Conservation (phyloP, 2,888 invertebrate genomes). For the Drosophila meridionalis region DNA sequence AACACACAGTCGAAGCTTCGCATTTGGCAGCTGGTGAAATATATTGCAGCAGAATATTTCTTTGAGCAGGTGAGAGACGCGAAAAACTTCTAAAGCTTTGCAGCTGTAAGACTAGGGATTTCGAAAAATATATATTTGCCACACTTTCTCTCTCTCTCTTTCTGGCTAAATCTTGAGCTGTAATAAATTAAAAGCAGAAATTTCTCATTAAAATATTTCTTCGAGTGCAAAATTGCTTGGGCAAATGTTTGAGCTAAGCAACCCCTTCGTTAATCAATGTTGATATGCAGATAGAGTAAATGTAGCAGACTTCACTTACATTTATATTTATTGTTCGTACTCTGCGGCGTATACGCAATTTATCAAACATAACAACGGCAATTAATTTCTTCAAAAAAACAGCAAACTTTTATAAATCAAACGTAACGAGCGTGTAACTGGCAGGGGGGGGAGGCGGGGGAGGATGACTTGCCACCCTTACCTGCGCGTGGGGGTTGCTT, state of each 20-base stretch:
- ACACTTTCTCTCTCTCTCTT: neutral
- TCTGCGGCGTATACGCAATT: constrained; percentile 70
- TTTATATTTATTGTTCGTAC: constrained; percentile 62
- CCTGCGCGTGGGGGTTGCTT: constrained; percentile 39
- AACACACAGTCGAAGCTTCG: constrained; percentile 58
- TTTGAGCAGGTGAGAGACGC: constrained; percentile 32
- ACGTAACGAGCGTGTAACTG: constrained; percentile 78
- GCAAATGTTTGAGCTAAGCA: constrained; percentile 3
- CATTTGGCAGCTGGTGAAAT: constrained; percentile 39
- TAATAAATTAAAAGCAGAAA: constrained; percentile 58
- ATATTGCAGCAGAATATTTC: constrained; percentile 52
- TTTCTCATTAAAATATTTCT: constrained; percentile 68
- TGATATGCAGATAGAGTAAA: constrained; percentile 52
- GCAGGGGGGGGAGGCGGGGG: constrained; percentile 62
- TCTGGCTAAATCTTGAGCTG: constrained; percentile 1
- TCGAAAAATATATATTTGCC: neutral
- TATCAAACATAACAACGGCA: constrained; percentile 78
- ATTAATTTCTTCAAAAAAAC: constrained; percentile 63
- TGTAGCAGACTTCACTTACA: constrained; percentile 35
- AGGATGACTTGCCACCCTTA: constrained; percentile 2
- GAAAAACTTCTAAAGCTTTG: neutral
- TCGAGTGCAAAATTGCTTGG: constrained; percentile 50
- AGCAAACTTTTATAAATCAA: constrained; percentile 78
- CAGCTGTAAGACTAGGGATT: neutral
- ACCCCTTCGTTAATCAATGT: constrained; percentile 64